These are phyloP conservation scores for Hydropotes inermis DNA, from an alignment of 2,113 vertebrate genomes.

Conservation along the genomic window DNA sequence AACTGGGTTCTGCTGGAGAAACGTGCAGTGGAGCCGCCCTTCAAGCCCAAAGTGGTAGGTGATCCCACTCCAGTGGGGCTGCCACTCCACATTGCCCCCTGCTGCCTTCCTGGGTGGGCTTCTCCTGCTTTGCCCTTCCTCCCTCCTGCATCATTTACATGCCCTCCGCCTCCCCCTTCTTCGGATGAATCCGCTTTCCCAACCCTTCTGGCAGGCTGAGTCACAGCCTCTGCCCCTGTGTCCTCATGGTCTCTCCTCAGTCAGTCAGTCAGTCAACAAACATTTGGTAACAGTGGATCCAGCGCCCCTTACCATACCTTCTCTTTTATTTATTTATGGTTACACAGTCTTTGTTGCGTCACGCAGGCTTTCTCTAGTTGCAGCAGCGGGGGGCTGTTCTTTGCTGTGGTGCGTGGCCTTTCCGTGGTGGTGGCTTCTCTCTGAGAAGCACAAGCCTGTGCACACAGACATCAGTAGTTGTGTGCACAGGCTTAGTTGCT, in stretches of 20 bases:
- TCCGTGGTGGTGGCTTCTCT: not conserved
- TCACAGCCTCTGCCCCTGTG: not conserved
- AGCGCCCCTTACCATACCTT: not conserved
- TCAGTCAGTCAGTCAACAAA: not conserved
- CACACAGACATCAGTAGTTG: not conserved
- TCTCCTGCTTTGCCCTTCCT: not conserved
- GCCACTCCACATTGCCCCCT: rapidly evolving
- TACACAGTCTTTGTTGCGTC: not conserved
- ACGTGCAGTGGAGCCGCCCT: slow-evolving; percentile 91
- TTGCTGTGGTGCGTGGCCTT: not conserved
- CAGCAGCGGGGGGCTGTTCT: not conserved
- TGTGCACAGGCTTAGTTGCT: not conserved
- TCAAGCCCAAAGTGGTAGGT: slow-evolving; percentile 97
- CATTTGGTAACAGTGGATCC: not conserved
- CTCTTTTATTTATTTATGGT: not conserved
- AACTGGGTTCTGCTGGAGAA: slow-evolving; percentile 92
- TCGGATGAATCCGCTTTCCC: not conserved
- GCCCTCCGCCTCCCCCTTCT: not conserved
- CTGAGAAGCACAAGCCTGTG: not conserved
- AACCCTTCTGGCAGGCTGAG: not conserved
- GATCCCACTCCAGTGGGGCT: not conserved
- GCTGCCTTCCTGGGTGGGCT: not conserved
- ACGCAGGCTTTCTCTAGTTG: not conserved
- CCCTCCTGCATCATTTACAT: not conserved
- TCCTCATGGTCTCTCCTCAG: not conserved